Conservation (phyloP, 2,888 invertebrate species). For the Phlogophora meticulosa region DNA sequence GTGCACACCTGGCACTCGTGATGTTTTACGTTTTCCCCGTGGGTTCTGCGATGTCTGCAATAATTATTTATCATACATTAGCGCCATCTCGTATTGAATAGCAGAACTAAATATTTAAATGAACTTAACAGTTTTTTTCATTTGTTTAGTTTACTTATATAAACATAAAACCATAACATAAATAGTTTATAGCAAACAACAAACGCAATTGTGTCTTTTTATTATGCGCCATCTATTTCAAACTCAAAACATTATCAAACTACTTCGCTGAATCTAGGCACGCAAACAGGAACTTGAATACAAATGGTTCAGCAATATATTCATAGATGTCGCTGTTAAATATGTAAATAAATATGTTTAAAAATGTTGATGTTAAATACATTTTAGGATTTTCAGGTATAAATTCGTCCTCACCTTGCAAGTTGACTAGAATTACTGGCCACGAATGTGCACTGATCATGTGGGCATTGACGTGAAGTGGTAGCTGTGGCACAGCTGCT, state of each 20-base stretch:
- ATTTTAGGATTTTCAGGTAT: not conserved
- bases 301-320: not conserved
- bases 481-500: conserved; percentile 55
- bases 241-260: not conserved
- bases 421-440: conserved; percentile 77
- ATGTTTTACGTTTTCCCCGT: conserved; percentile 87
- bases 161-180: too few relatives aligned
- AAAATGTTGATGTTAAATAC: too few relatives aligned
- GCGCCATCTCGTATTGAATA: conserved; percentile 63
- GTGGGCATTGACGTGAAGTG: conserved; percentile 73
- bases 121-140: too few relatives aligned
- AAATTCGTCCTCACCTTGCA: conserved; percentile 71
- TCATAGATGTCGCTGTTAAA: conserved; percentile 61
- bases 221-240: conserved; percentile 64
- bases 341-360: too few relatives aligned
- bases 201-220: too few relatives aligned
- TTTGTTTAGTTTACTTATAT: too few relatives aligned
- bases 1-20: conserved; percentile 93
- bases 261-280: not conserved
- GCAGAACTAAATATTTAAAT: conserved; percentile 4
- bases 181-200: too few relatives aligned
- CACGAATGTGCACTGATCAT: conserved; percentile 78
- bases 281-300: too few relatives aligned
- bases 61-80: conserved; percentile 3
- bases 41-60: conserved; percentile 92